Evolutionary conservation across 2,113 vertebrate species (phyloP), one percentile per base, ranked within the genome.

Genomic region (Eulemur macaco): DNA sequence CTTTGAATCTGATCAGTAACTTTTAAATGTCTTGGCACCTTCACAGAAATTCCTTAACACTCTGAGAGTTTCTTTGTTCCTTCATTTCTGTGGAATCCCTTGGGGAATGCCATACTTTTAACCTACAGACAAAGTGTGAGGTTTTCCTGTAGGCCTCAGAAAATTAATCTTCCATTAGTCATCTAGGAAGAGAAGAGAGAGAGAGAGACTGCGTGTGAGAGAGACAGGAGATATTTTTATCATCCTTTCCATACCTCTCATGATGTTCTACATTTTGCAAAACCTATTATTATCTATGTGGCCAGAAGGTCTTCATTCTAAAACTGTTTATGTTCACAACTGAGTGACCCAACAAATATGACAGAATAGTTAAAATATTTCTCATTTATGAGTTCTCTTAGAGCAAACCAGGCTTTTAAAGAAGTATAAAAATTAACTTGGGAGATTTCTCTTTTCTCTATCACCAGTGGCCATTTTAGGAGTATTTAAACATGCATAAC

Each of bases 41-140:
- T 93, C 56, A 69, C 54, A 94, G 83, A 82, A 94, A 91, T 94
- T 64, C 77, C 20, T 82, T 87, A 96, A 66, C 11, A 39, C 56
- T 83, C 52, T 64, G 64, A 93, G 83, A 89, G n/a, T 81, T 94
- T 9, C 94, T 92, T 93, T 97, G 20, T 98, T 96, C 90, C 45
- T 97, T 39, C 66, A 8, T 86, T 95, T 94, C 1, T 91, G 50
- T 42, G 23, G 64, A 15, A 60, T 58, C 80, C 60, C 14, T 87
- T 96, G 80, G 60, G 66, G 96, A 97, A 96, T 95, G 86, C 73
- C 82, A 89, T 95, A 52, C 83, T 95, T 83, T 73, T 96, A 96
- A 68, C 96, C 78, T 68, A 83, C 42, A 80, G 69, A 89, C 71
- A 97, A 73, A 78, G 86, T 97, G 74, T 96, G 96, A 94, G 94